Conservation (phyloP, 2,888 invertebrate genomes). For the Gymnoscelis rufifasciata region DNA sequence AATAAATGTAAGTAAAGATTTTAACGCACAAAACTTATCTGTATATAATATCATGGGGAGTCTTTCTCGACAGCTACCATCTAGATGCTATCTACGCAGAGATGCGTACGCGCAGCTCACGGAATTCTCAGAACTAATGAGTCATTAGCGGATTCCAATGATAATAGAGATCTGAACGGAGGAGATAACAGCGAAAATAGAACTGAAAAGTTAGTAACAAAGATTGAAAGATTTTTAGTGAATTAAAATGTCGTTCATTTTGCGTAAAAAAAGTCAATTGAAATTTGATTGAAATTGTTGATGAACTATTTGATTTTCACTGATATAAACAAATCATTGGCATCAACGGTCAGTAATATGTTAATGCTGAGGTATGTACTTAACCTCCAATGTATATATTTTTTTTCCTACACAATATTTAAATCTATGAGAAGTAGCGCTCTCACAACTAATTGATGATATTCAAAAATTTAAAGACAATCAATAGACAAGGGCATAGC, state of each 20-base stretch:
- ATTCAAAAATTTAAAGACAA: slow-evolving; percentile 2
- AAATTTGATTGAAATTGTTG: too few species aligned
- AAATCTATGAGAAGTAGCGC: too few species aligned
- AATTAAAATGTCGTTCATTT: too few species aligned
- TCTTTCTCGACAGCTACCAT: slow-evolving; percentile 13
- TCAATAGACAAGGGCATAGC: slow-evolving; percentile 35
- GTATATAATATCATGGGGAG: background rate
- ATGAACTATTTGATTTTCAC: too few species aligned
- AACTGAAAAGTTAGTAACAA: background rate
- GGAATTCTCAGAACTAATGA: slow-evolving; percentile 28
- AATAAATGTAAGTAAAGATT: background rate
- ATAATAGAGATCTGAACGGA: slow-evolving; percentile 25
- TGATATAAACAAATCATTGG: too few species aligned
- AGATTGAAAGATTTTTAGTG: background rate
- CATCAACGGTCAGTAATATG: too few species aligned
- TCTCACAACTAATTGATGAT: too few species aligned
- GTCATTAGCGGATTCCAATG: slow-evolving; percentile 33
- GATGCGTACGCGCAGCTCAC: slow-evolving; percentile 27
- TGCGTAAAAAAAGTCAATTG: too few species aligned
- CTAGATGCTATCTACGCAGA: slow-evolving; percentile 29
- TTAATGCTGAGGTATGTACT: too few species aligned
- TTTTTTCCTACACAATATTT: too few species aligned
- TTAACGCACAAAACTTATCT: background rate
- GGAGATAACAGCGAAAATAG: slow-evolving; percentile 12
- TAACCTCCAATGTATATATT: too few species aligned